These are phyloP conservation scores for Colletes collaris DNA, from an alignment of 2,888 invertebrate species.

Conservation along the genomic window DNA sequence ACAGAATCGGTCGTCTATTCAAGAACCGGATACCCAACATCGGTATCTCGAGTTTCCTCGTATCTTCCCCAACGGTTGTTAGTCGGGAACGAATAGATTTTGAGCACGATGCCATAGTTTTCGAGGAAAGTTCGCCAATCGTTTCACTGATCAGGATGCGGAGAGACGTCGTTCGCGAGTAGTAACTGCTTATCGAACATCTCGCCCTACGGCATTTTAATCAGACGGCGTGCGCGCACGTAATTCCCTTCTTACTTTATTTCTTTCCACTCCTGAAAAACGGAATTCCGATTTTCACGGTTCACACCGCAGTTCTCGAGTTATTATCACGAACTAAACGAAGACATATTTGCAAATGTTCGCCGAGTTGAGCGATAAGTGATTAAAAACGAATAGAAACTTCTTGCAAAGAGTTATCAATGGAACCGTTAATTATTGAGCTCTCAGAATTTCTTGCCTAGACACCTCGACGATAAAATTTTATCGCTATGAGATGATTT, in stretches of 20 bases:
- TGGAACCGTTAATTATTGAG: too few species aligned
- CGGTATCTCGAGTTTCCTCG: constrained; percentile 40
- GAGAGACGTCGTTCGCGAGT: constrained; percentile 24
- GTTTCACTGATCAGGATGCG: constrained; percentile 27
- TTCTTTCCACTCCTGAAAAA: not conserved
- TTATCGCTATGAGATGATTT: too few species aligned
- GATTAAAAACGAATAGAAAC: too few species aligned
- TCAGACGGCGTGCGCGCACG: constrained; percentile 44
- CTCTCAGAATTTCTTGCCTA: too few species aligned
- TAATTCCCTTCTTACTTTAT: constrained; percentile 38
- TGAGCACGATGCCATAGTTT: constrained; percentile 58
- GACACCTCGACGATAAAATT: too few species aligned
- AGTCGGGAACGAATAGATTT: constrained; percentile 72
- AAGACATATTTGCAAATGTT: too few species aligned
- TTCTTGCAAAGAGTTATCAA: too few species aligned
- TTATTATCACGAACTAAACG: too few species aligned
- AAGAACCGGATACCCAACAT: constrained; percentile 57
- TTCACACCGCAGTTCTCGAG: too few species aligned
- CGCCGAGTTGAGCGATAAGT: too few species aligned
- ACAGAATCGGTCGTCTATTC: constrained; percentile 65
- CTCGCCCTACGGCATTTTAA: constrained; percentile 51
- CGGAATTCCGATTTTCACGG: too few species aligned
- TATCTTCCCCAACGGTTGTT: constrained; percentile 65
- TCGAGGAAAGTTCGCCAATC: constrained; percentile 58
- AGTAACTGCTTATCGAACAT: constrained; percentile 55